phyloP scores from a whole-genome alignment of 2,797 vertebrate genomes.

The Brachymystax lenok region DNA sequence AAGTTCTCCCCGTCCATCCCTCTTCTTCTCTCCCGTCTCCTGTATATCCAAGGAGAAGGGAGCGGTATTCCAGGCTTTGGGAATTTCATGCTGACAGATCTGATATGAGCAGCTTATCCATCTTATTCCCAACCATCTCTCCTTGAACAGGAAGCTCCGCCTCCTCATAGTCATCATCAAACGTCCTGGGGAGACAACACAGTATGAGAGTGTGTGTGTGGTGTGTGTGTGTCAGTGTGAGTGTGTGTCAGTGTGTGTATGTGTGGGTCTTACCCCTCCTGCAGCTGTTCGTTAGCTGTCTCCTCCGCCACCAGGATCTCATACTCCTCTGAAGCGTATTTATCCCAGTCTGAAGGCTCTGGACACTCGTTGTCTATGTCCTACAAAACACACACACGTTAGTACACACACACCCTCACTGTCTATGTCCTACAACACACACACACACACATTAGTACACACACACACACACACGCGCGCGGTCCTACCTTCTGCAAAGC shows the following conservation, averaged over 20 bases:
- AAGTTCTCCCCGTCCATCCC: not conserved
- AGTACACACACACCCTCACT: not conserved
- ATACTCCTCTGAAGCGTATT: slow-evolving; percentile 96
- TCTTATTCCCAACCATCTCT: slow-evolving; percentile 90
- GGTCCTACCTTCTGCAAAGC: slow-evolving; percentile 93
- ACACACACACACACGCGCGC: not conserved
- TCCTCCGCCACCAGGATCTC: slow-evolving; percentile 97
- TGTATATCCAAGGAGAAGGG: slow-evolving; percentile 54
- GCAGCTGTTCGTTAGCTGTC: slow-evolving; percentile 91
- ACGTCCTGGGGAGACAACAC: slow-evolving; percentile 79
- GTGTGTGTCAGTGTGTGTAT: not conserved
- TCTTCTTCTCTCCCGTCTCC: slow-evolving; percentile 8
- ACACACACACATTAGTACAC: too few species aligned
- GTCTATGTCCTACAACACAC: not conserved
- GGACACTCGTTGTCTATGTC: slow-evolving; percentile 91
- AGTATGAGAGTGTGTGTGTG: not conserved
- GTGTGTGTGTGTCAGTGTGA: not conserved
- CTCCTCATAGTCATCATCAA: slow-evolving; percentile 94
- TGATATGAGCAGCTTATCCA: slow-evolving; percentile 89
- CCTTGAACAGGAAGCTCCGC: slow-evolving; percentile 86
- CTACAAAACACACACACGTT: slow-evolving; percentile 63
- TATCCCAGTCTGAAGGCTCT: slow-evolving; percentile 98
- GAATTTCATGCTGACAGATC: slow-evolving; percentile 81
- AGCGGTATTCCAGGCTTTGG: slow-evolving; percentile 11
- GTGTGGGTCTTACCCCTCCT: slow-evolving; percentile 83